Base-by-base conservation (phyloP, 2,888 invertebrate species). In the Byasa hedistus region DNA sequence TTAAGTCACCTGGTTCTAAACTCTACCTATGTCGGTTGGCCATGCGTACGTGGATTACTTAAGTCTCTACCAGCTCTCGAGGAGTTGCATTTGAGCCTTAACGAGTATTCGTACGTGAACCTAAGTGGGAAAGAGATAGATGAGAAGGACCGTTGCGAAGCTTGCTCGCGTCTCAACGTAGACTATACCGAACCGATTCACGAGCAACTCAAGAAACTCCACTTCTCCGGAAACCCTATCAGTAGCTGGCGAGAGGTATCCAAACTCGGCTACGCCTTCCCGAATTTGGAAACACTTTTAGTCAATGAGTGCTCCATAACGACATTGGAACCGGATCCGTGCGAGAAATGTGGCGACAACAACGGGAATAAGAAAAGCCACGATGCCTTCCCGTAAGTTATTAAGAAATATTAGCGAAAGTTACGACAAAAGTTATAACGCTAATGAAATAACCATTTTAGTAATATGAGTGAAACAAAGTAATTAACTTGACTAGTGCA, bases 31-130 rank as follows among this genome's bases (percentile, higher is more conserved):
- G 94, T 98, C 32, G 95, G 96, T 69, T 98, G 98, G 98, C 93
- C 94, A 52, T 96, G 95, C 74, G 94, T 98, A 55, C 94, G 95
- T 75, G 93, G 94, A 58, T 89, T 98, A 70, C 92, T 98, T 64
- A 94, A 94, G 77, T 93, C 95, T 78, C 92, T 96, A 70, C 96
- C 95, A 66, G 94, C 95, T 80, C 92, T 98, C 56, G 96, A 97
- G 91, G 98, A 98, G 87, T 92, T 99, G 71, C 98, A 98, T 87
- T 90, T 98, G 76, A 98, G 98, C 80, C 93, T 98, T 69, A 99
- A 98, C 86, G 96, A 97, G 82, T 98, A 97, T 84, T 93, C 94
- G 32, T 93, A 94, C 72, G 96, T 97, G 52, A 93, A 96, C 66
- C 89, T 97, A 57, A 94, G 94, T 66, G 89, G 87, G 10, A 76